These are phyloP conservation scores for Gymnocephalus cernua DNA, from an alignment of 2,113 vertebrate species.

Conservation along the genomic window DNA sequence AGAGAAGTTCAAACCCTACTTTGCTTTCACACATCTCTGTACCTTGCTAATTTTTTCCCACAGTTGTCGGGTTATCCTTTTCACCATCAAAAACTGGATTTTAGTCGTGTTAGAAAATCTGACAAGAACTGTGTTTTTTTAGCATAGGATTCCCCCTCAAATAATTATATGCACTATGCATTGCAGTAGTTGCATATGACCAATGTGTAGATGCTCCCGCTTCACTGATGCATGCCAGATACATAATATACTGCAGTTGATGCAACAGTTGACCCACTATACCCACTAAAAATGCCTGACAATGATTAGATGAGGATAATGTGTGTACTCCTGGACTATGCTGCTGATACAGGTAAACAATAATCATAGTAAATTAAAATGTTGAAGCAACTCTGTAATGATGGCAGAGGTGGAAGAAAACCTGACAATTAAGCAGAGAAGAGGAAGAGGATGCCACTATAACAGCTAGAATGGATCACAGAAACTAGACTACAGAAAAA, in stretches of 20 bases:
- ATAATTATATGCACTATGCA: too few relatives aligned
- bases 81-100: background rate
- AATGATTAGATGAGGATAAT: background rate
- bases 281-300: background rate
- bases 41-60: background rate
- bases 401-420: too few relatives aligned
- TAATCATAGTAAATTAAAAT: constrained; percentile 2
- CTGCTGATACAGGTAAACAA: background rate
- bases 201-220: background rate
- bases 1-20: background rate
- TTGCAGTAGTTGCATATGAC: background rate
- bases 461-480: constrained; percentile 16
- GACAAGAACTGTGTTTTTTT: background rate
- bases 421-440: too few relatives aligned
- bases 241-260: background rate
- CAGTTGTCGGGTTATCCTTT: background rate
- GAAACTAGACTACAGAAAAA: constrained; percentile 16
- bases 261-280: background rate
- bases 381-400: background rate
- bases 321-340: background rate
- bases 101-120: background rate
- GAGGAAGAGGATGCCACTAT: too few relatives aligned
- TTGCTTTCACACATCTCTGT: background rate
- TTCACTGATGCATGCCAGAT: background rate
- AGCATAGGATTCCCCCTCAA: background rate